Percentiles rank a stretch among this genome's conserved stretches.
Conservation (phyloP, 1,140 invertebrate genomes). For the Mylabris phalerata region DNA sequence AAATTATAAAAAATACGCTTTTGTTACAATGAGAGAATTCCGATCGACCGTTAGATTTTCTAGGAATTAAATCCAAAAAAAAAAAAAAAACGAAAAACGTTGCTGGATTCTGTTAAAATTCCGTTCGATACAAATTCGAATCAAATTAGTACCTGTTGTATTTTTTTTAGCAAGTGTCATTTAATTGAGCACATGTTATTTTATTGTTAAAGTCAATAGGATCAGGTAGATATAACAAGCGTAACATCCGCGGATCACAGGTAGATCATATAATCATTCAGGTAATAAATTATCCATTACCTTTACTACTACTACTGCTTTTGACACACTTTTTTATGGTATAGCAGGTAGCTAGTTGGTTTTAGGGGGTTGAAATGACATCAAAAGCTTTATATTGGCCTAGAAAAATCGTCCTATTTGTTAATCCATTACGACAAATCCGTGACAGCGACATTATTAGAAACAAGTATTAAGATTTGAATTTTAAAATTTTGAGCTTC, state of each 20-base stretch:
- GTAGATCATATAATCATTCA: conserved; percentile 11
- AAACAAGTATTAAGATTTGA: too few species aligned
- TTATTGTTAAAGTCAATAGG: too few species aligned
- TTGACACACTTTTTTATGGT: conserved; percentile 7
- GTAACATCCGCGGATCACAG: conserved; percentile 10
- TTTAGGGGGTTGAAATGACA: too few species aligned
- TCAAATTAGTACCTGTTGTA: conserved; percentile 4
- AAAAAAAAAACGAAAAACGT: too few species aligned
- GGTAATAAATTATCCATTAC: conserved; percentile 15
- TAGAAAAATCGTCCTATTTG: background rate
- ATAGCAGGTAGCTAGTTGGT: background rate
- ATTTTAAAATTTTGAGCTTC: too few species aligned
- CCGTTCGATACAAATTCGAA: too few species aligned
- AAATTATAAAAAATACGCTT: too few species aligned
- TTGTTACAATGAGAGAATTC: too few species aligned
- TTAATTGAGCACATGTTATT: conserved; percentile 13
- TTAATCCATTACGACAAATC: background rate
- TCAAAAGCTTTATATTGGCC: background rate
- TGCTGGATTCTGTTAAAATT: too few species aligned
- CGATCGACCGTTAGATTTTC: too few species aligned
- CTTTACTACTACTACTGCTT: background rate
- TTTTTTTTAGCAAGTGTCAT: background rate
- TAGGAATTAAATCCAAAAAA: too few species aligned
- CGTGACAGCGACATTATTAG: too few species aligned
- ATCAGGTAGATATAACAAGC: conserved; percentile 7